phyloP scores from a whole-genome alignment of 2,888 invertebrate species.

The Stenotaenia linearis region DNA sequence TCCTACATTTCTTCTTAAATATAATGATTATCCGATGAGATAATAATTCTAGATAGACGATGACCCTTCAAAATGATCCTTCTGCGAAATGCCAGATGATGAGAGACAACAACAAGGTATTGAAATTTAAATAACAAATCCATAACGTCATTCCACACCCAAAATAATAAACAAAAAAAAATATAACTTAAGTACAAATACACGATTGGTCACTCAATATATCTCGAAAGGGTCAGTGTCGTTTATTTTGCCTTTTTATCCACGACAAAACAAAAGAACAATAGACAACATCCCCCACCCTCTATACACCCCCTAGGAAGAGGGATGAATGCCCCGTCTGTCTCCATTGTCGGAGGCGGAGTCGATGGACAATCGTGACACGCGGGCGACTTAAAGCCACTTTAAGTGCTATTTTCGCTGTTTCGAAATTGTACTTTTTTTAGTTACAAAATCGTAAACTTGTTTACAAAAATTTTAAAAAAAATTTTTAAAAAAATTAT shows the following conservation, averaged over 20 bases:
- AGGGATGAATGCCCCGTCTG: background rate
- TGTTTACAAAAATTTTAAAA: no score
- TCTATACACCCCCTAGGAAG: background rate
- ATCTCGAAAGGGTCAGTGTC: background rate
- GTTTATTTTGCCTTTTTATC: background rate
- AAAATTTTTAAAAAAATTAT: background rate
- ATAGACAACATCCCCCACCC: background rate
- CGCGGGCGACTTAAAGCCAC: background rate
- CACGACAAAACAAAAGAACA: background rate
- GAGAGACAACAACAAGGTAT: background rate
- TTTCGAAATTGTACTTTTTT: background rate
- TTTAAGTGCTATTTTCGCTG: background rate
- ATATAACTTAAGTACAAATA: no score
- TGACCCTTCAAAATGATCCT: background rate
- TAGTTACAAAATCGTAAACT: no score
- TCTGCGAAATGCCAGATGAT: background rate
- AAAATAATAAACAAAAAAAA: no score
- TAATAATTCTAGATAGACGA: background rate
- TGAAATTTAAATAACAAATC: background rate
- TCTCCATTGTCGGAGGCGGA: background rate
- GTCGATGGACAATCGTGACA: background rate
- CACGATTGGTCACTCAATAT: background rate
- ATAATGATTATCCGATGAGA: background rate
- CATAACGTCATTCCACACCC: background rate
- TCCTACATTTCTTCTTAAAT: background rate